Conservation (phyloP, 2,888 invertebrate species). For the Aleiodes alternator region DNA sequence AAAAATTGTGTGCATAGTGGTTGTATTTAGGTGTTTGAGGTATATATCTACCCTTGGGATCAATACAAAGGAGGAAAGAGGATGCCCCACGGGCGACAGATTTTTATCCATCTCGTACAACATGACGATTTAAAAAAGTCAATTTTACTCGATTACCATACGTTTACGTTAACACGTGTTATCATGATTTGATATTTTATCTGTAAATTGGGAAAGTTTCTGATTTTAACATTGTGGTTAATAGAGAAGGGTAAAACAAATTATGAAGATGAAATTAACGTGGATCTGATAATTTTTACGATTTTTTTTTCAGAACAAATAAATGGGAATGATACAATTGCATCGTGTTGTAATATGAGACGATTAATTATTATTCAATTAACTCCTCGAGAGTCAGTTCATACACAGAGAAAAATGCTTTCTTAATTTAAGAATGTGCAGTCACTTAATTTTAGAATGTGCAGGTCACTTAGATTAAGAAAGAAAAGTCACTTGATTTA, state of each 20-base stretch:
- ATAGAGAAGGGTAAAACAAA: neutral
- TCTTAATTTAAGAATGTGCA: too few relatives aligned
- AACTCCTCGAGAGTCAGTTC: too few relatives aligned
- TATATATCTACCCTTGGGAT: conserved; percentile 33
- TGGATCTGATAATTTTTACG: too few relatives aligned
- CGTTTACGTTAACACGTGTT: conserved; percentile 57
- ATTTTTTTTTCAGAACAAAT: too few relatives aligned
- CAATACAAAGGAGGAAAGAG: conserved; percentile 43
- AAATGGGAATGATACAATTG: too few relatives aligned
- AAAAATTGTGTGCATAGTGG: conserved; percentile 1
- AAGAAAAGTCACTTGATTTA: too few relatives aligned
- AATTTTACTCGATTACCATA: conserved; percentile 56
- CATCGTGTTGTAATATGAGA: too few relatives aligned
- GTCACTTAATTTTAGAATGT: too few relatives aligned
- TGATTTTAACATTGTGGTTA: conserved; percentile 2
- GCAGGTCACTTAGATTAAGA: too few relatives aligned
- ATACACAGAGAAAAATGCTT: too few relatives aligned
- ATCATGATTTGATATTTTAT: conserved; percentile 44
- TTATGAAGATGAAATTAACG: too few relatives aligned
- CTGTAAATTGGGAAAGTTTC: conserved; percentile 23
- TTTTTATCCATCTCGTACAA: conserved; percentile 54
- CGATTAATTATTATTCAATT: too few relatives aligned
- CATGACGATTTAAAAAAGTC: conserved; percentile 55
- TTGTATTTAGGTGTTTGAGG: conserved; percentile 15
- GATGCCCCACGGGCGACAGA: conserved; percentile 51